Base-by-base conservation (phyloP, 2,113 vertebrate species). In the Trogon melanurus region DNA sequence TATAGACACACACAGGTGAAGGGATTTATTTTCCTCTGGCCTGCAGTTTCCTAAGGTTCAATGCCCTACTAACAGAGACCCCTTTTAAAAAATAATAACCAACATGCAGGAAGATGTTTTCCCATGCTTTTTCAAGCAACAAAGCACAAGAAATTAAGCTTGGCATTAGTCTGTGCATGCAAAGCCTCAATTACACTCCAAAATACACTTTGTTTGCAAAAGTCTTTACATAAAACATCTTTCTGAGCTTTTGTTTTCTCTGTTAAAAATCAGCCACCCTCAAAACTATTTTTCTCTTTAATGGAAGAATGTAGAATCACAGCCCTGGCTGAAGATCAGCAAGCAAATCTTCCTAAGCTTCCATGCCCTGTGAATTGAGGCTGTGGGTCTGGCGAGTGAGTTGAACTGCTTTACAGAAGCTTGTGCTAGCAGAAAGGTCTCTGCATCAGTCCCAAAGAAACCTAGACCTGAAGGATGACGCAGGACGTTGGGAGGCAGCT, bases 161-260 rank as follows among this genome's bases (percentile, higher is more conserved):
- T 90, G 79, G 54, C 30, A 45, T 80, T 76, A 36, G 25, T 34
- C 38, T 41, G 54, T 65, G 20, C 74, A 65, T 85, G 58, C 67
- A 90, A 94, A 93, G 9, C 10, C 44, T 82, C 74, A 72, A 32
- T 36, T 75, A 88, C 88, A 88, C 85, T 73, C 74, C 54, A 36
- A 82, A 94, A 36, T 17, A 44, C 21, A 29, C 81, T 94, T 90
- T 91, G 67, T 79, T 96, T 93, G 79, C 23, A n/a, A 19, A 89
- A 66, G 11, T 3, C 11, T 82, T 79, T 79, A 47, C 20, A 48
- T 79, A 75, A n/a, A 56, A 57, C 4, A 54, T 64, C 88, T 93
- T 74, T 57, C 45, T 67, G 47, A 13, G 6, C 13, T 11, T 64
- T 89, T 85, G 11, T 32, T 66, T 89, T 81, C 65, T 57, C 38